Evolutionary conservation across 1,140 invertebrate genomes (phyloP).

Genomic region (Caenorhabditis brenneri): DNA sequence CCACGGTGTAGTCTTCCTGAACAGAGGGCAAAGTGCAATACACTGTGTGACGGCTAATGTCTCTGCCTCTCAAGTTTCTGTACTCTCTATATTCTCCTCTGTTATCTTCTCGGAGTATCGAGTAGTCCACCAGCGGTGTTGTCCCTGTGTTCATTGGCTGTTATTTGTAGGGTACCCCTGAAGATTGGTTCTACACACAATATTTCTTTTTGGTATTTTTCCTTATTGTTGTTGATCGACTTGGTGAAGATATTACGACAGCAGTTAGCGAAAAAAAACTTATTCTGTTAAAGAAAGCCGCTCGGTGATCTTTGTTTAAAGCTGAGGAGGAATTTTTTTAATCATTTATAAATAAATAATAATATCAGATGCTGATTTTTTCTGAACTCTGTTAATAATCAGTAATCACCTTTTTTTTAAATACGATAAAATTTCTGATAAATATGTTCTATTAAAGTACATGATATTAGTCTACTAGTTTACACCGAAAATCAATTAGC

Average conservation of each 20-base stretch:
- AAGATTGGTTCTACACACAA: not conserved
- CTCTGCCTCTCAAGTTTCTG: not conserved
- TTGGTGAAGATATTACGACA: not conserved
- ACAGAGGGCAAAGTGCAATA: not conserved
- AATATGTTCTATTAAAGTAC: no score
- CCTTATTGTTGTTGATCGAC: not conserved
- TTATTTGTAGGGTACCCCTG: not conserved
- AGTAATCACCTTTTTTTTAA: no score
- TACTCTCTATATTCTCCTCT: not conserved
- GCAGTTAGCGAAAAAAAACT: no score
- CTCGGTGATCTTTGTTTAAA: no score
- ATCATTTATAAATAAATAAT: no score
- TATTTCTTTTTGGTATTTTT: not conserved
- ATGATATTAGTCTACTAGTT: no score
- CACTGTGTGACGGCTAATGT: not conserved
- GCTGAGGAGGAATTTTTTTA: no score
- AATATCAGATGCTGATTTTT: no score
- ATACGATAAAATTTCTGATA: no score
- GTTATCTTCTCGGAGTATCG: conserved; percentile 32
- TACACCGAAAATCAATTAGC: no score
- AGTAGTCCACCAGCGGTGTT: not conserved
- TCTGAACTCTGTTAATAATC: no score
- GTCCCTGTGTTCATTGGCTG: not conserved
- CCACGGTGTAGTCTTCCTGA: conserved; percentile 2
- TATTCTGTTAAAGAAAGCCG: no score